Evolutionary conservation across 92 coral and sea anemone species (phyloP), one percentile per base, ranked within the genome.

Genomic region (Siderastrea siderea): DNA sequence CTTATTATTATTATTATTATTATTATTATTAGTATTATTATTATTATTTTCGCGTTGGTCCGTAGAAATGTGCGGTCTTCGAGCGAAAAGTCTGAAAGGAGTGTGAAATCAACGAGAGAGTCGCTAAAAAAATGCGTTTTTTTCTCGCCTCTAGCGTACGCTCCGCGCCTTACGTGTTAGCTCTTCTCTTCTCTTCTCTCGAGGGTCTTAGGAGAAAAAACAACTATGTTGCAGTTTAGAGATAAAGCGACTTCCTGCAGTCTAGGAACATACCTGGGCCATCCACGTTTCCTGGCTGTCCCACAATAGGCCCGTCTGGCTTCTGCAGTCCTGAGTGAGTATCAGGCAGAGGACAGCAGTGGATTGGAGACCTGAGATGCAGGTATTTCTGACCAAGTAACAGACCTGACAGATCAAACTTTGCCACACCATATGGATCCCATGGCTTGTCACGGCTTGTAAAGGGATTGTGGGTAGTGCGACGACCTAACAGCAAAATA

Each of bases 381-480:
- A 97, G 83, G 55, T 91, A 84, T 48, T 86, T 94, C 78, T 93
- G 98, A 14, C 99, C 99, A 14, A 95, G 91, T 58, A 97, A 82
- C 82, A 97, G 86, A 7, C 94, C 98, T 7, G 98, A 95, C 47
- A 97, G 88, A 78, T 97, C 99, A 68, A 97, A 93, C 84, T 95
- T 97, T 7, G 98, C 99, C 15, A 97, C 81, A 58, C 99, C 99
- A 45, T 95, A 97, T 14, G 99, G 98, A 75, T 97, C 94, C 99
- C 99, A 97, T 2, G 97, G 84, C 71, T 93, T 93, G 52, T 93
- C 92, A 66, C 96, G 91, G 61, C 98, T 93, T 60, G 91, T 79
- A 76, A 97, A 97, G 3, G 99, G 99, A 71, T 97, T 97, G 83
- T 97, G 99, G 0, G 99, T 97, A 4, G 99, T 97, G 63, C 99